Percentiles rank a stretch among this genome's conserved stretches.
Evolutionary conservation across 2,113 vertebrate species (phyloP).

Genomic region (Megaleporinus macrocephalus): DNA sequence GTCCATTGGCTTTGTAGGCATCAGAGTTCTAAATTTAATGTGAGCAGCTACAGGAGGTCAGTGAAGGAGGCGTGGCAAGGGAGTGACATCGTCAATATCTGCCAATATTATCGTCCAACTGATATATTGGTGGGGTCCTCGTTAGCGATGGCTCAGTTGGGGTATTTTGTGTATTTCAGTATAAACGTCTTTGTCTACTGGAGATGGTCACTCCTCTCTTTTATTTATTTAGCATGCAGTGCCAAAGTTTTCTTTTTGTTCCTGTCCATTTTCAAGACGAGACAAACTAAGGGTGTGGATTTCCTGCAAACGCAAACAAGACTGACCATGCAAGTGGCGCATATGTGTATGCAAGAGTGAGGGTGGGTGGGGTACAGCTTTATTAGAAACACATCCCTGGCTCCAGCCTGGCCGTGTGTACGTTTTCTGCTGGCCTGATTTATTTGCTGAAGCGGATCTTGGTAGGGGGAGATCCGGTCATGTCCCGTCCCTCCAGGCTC

Average conservation of each 20-base stretch:
- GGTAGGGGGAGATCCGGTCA: background rate
- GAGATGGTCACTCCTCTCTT: background rate
- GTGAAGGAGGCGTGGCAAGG: no score
- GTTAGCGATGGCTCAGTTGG: background rate
- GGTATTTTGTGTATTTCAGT: background rate
- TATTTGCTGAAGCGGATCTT: slow-evolving; percentile 10
- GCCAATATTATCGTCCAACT: no score
- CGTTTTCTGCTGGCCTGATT: slow-evolving; percentile 3
- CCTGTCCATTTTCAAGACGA: background rate
- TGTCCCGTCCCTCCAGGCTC: background rate
- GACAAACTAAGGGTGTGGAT: slow-evolving; percentile 17
- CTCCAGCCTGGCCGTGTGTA: slow-evolving; percentile 5
- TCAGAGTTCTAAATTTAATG: no score
- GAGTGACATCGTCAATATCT: no score
- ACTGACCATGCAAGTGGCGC: slow-evolving; percentile 5
- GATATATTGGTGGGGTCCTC: no score
- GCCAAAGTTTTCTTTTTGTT: background rate
- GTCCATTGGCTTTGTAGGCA: no score
- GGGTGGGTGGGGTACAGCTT: slow-evolving; percentile 4
- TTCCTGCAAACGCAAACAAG: slow-evolving; percentile 35
- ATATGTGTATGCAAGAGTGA: background rate
- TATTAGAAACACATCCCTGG: slow-evolving; percentile 40
- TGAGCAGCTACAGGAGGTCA: no score
- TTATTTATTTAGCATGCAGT: background rate
- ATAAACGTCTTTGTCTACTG: background rate